Conservation (phyloP, 2,113 vertebrate genomes). For the Zosterops borbonicus region DNA sequence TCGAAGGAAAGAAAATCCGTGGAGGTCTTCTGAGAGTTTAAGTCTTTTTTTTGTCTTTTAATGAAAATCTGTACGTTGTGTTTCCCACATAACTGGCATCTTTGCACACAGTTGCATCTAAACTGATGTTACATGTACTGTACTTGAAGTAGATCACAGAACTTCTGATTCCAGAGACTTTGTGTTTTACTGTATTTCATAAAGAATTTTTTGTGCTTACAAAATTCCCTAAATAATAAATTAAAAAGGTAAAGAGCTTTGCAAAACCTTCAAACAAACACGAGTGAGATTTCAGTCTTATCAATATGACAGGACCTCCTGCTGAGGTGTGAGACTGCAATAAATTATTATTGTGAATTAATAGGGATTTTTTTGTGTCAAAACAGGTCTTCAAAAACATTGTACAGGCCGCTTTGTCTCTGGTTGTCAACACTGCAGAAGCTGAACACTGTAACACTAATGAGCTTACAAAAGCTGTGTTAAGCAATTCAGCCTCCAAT, state of each 20-base stretch:
- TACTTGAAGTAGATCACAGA: slow-evolving; percentile 33
- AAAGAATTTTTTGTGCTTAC: neutral
- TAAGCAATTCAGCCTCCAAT: neutral
- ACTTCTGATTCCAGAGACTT: neutral
- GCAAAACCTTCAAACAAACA: neutral
- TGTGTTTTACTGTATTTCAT: neutral
- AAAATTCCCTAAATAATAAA: slow-evolving; percentile 8
- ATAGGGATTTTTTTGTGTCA: neutral
- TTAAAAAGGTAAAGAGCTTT: neutral
- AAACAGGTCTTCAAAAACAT: neutral
- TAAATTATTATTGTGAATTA: slow-evolving; percentile 1
- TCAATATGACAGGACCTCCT: neutral
- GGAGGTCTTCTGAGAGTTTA: neutral
- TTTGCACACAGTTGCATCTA: neutral
- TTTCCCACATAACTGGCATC: neutral
- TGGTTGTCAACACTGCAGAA: neutral
- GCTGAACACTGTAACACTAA: neutral
- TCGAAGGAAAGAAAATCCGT: neutral
- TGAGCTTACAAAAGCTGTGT: neutral
- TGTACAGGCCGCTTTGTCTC: neutral
- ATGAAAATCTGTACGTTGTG: neutral
- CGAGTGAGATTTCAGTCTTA: neutral
- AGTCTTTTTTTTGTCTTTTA: neutral
- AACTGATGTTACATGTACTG: neutral
- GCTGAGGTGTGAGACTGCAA: neutral